Evolutionary conservation across 2,113 vertebrate genomes (phyloP).

Genomic region (Pipa parva): DNA sequence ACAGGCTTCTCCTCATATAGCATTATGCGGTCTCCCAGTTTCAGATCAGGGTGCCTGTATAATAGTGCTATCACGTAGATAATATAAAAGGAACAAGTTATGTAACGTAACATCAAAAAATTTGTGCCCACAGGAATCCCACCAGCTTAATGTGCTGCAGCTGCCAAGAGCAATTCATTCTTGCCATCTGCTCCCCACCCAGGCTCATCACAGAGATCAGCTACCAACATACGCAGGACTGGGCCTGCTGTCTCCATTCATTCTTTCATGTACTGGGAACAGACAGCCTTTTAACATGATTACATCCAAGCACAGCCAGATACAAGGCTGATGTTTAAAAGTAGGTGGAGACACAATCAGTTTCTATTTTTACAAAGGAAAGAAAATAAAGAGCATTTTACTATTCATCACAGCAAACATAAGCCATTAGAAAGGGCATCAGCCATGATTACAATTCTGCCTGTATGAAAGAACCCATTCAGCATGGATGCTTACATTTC

Average conservation of each 20-base stretch:
- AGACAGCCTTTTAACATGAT: slow-evolving; percentile 5
- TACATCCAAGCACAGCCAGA: not conserved
- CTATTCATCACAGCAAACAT: not conserved
- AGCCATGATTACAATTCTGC: not conserved
- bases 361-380: not conserved
- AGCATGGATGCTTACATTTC: not conserved
- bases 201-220: slow-evolving; percentile 18
- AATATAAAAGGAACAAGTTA: not conserved
- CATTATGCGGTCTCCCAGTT: too few relatives aligned
- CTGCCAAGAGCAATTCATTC: slow-evolving; percentile 17
- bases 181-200: slow-evolving; percentile 35
- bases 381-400: not conserved
- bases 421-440: not conserved
- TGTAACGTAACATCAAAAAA: not conserved
- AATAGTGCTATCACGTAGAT: not conserved
- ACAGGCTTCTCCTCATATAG: too few relatives aligned
- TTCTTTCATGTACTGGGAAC: not conserved
- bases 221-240: slow-evolving; percentile 8
- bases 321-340: slow-evolving; percentile 22
- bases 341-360: not conserved
- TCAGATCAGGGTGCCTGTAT: too few relatives aligned
- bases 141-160: not conserved
- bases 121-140: slow-evolving; percentile 18
- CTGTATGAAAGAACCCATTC: not conserved
- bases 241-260: slow-evolving; percentile 26